Evolutionary conservation across 2,888 invertebrate species (phyloP).

Genomic region (Melieria picta): DNA sequence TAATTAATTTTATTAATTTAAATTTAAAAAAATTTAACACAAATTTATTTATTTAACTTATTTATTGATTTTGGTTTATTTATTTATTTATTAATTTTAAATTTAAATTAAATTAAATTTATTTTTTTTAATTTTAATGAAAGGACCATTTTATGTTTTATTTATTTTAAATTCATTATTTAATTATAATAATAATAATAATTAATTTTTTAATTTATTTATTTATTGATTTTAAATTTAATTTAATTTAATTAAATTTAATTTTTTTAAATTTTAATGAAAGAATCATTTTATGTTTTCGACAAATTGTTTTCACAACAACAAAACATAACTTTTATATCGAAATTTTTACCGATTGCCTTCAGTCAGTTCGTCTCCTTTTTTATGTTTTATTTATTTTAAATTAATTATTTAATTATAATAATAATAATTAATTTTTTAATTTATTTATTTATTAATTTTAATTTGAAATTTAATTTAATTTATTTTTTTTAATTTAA

Average conservation of each 20-base stretch:
- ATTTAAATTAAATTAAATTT: neutral
- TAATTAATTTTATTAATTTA: neutral
- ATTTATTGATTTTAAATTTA: neutral
- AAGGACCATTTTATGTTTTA: neutral
- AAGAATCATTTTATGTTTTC: too few relatives aligned
- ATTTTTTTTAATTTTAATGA: neutral
- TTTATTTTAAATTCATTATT: neutral
- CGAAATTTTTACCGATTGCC: too few relatives aligned
- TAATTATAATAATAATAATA: constrained; percentile 1
- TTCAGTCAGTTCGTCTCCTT: neutral
- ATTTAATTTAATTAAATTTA: neutral
- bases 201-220: neutral
- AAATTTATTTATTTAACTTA: too few relatives aligned
- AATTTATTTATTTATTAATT: neutral
- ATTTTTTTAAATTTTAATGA: neutral
- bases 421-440: too few relatives aligned
- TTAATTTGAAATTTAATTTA: neutral
- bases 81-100: constrained; percentile 1
- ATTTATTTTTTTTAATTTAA: neutral
- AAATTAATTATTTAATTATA: too few relatives aligned
- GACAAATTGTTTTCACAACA: neutral
- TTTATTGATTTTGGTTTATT: neutral
- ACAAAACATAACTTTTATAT: neutral
- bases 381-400: too few relatives aligned
- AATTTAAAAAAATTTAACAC: neutral